Evolutionary conservation across 2,888 invertebrate species (phyloP), one percentile per base, ranked within the genome.

Genomic region (Cyclophora punctaria): DNA sequence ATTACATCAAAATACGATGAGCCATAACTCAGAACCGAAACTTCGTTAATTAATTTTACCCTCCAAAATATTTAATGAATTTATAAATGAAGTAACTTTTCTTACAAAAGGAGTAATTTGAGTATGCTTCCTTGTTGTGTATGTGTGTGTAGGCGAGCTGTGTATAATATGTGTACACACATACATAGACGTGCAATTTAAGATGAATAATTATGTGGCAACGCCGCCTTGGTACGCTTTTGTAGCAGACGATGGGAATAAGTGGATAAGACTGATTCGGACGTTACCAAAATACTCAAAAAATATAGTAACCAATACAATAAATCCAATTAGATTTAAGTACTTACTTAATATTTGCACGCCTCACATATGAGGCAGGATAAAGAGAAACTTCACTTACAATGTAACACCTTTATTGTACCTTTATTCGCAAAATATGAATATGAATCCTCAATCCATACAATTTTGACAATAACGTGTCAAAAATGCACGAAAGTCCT

Each of bases 181-280:
- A 79, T 72, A 78, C 80, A 79, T 62, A 73, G 75, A 71, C 77
- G 80, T 82, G 84, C 87, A 85, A 84, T 88, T 86, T 88, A 84
- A 87, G 88, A 88, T 88, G 88, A 88, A 88, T 88, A 88, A 88
- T 88, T 88, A 87, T 87, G 85, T 87, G 86, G 88, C 83, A 79
- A 77, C 79, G 71, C 75, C 79, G 83, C 80, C 86, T 83, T 79
- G 78, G 74, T 71, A 71, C 76, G 77, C 67, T 66, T 64, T 71
- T 73, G 73, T 74, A 75, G 77, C 63, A 49, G 60, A 49, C 49
- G 69, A 41, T 53, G 34, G 69, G 56, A 48, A 59, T 41, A 2
- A 37, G 50, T 67, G 78, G 85, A 85, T 55, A 56, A 45, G 53
- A 48, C 57, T 42, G 20, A 20, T 20, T 20, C 20, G 20, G 20